phyloP scores from a whole-genome alignment of 2,888 invertebrate genomes.

The Ectropis crepuscularia region DNA sequence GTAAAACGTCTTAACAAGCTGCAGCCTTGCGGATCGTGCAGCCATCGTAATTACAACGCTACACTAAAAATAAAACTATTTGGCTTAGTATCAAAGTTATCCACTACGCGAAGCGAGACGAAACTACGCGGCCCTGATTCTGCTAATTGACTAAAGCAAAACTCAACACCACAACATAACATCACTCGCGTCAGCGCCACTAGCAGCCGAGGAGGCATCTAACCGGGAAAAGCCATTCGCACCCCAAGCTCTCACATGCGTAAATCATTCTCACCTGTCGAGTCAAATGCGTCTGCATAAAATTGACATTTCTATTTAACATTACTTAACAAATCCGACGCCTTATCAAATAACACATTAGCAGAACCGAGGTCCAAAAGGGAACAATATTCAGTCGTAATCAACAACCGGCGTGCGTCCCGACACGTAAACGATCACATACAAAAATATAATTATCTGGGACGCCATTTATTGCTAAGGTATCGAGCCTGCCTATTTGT shows the following conservation, averaged over 20 bases:
- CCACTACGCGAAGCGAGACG: slow-evolving; percentile 61
- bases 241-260: slow-evolving; percentile 4
- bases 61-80: slow-evolving; percentile 66
- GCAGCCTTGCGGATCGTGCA: slow-evolving; percentile 72
- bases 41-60: slow-evolving; percentile 58
- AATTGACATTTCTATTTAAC: slow-evolving; percentile 34
- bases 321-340: slow-evolving; percentile 32
- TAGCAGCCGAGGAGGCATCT: slow-evolving; percentile 17
- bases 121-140: slow-evolving; percentile 47
- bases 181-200: slow-evolving; percentile 13
- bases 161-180: slow-evolving; percentile 32
- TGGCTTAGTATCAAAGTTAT: slow-evolving; percentile 60
- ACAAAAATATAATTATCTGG: slow-evolving; percentile 74
- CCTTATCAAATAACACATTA: slow-evolving; percentile 40
- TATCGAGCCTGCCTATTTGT: slow-evolving; percentile 4
- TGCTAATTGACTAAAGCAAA: slow-evolving; percentile 45
- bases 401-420: slow-evolving; percentile 43
- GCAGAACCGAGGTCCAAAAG: slow-evolving; percentile 45
- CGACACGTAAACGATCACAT: slow-evolving; percentile 60
- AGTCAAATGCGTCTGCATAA: slow-evolving; percentile 22
- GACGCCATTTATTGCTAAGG: slow-evolving; percentile 70
- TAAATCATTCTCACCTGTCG: slow-evolving; percentile 4
- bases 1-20: slow-evolving; percentile 68
- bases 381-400: slow-evolving; percentile 44
- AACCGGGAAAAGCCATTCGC: slow-evolving; percentile 7